Evolutionary conservation across 64 coral and sea anemone genomes (phyloP).

Genomic region (Montipora efflorescens): DNA sequence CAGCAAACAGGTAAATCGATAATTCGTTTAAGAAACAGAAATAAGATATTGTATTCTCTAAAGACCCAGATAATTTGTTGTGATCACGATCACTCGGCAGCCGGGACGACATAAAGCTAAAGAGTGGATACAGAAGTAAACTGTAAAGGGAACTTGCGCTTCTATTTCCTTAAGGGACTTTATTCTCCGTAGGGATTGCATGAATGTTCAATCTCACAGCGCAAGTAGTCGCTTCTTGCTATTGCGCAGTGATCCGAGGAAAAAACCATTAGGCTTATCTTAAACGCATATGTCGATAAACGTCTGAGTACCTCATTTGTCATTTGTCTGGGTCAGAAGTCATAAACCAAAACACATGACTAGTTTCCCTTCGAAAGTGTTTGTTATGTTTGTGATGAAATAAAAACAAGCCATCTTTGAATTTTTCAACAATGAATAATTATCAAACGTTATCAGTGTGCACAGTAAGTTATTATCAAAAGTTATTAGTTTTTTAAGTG

Average conservation of each 20-base stretch:
- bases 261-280: neutral
- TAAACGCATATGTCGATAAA: neutral
- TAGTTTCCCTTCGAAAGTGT: neutral
- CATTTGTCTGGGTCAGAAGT: neutral
- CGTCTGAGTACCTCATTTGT: neutral
- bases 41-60: neutral
- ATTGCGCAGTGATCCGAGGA: neutral
- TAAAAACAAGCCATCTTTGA: neutral
- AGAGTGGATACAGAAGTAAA: neutral
- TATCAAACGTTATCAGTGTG: no score
- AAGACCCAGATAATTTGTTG: neutral
- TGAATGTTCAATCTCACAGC: neutral
- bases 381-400: conserved; percentile 9
- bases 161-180: no score
- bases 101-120: neutral
- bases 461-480: no score
- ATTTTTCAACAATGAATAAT: neutral
- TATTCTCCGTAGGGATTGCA: neutral
- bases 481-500: no score
- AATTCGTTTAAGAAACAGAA: neutral
- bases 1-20: neutral
- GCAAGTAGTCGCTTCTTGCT: neutral
- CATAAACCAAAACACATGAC: neutral
- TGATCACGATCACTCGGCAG: neutral
- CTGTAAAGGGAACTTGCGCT: neutral